A percentile compares a stretch with the other conserved stretches of the same genome.
Evolutionary conservation across 2,888 invertebrate species (phyloP).

Genomic region (Seladonia tumulorum): DNA sequence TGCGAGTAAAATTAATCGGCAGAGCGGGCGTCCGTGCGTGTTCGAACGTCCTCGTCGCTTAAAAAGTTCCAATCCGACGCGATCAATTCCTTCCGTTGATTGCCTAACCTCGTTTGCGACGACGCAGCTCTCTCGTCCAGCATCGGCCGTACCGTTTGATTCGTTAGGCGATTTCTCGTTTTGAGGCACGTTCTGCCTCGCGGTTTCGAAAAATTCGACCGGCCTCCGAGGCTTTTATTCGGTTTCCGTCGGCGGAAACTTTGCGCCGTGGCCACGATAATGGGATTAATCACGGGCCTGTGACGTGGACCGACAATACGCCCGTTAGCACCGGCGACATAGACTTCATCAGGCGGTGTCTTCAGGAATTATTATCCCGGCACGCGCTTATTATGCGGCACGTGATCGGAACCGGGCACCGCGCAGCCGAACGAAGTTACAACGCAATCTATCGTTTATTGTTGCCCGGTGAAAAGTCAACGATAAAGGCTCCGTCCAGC

Average conservation of each 20-base stretch:
- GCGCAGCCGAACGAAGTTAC: constrained; percentile 68
- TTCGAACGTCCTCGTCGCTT: not conserved
- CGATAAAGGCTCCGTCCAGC: constrained; percentile 36
- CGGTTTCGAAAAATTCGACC: constrained; percentile 5
- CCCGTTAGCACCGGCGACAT: constrained; percentile 58
- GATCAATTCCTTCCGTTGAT: constrained; percentile 13
- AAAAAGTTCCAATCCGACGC: constrained; percentile 26
- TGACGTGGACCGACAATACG: constrained; percentile 56
- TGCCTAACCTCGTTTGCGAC: constrained; percentile 24
- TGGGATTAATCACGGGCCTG: constrained; percentile 52
- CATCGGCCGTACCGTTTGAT: not conserved
- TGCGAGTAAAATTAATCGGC: not conserved
- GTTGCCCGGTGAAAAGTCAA: constrained; percentile 50
- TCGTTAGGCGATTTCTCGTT: constrained; percentile 11
- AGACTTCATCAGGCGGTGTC: constrained; percentile 72
- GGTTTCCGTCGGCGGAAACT: not conserved
- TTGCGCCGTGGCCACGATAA: constrained; percentile 47
- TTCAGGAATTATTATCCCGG: constrained; percentile 70
- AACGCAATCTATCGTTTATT: constrained; percentile 73
- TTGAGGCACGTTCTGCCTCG: constrained; percentile 15
- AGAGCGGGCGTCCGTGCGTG: not conserved
- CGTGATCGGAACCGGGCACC: constrained; percentile 71
- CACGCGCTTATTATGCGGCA: constrained; percentile 74
- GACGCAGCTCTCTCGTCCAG: not conserved
- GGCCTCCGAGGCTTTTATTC: not conserved